Evolutionary conservation across 1,140 invertebrate species (phyloP), one percentile per base, ranked within the genome.

Genomic region (Ceratoteleas bidentatus): DNA sequence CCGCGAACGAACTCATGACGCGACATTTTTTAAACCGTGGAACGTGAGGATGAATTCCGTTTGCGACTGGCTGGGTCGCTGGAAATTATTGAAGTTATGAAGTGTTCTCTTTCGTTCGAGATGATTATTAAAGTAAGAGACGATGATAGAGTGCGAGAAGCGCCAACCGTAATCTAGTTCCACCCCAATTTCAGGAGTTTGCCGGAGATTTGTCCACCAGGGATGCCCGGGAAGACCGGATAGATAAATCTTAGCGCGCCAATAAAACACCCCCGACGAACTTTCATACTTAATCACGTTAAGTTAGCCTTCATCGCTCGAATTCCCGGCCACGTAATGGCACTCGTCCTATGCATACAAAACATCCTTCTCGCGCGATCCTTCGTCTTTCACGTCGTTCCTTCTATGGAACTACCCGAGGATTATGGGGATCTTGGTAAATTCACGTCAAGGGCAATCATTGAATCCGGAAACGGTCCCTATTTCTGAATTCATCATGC

Each of bases 401-500:
- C 36, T 40, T 40, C 6, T 6, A 6, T 40, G 10, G 10, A 40
- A 6, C 10, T 9, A 9, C 36, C 36, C 36, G 36, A 11, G 36
- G 7, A 40, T 40, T 40, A 40, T 40, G 33, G 52, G 16, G 33
- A 32, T 11, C 16, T 54, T 54, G 52, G 14, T 16, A 50, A 50
- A 50, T 50, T 50, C 15, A 50, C 6, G 3, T 24, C 14, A 16
- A 16, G 49, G 7, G 49, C 14, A 15, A 49, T 47, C 24, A 49
- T 34, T 33, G 15, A 40, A 78, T 65, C 50, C 13, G 9, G 15
- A 15, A 16, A 58, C 32, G 24, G 14, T 3, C 38, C 56, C 9
- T 36, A 43, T 43, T 53, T 38, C 56, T 58, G 10, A 53, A 64
- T 64, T 38, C 33, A 52, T 52, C 34, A 13, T 58, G 4, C 40